Evolutionary conservation across 2,888 invertebrate species (phyloP).

Genomic region (Balanococcus diminutus): DNA sequence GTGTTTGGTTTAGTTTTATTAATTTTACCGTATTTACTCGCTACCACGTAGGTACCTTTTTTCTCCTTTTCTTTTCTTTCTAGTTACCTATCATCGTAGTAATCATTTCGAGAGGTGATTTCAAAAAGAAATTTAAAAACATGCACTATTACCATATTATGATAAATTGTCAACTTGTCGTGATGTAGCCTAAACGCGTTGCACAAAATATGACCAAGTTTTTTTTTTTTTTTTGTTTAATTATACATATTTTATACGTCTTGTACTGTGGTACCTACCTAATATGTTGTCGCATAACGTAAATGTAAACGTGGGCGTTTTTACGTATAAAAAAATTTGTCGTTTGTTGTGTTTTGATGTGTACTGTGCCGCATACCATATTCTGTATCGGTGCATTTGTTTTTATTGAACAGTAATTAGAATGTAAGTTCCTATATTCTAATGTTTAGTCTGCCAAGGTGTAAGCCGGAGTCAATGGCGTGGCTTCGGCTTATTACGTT

Average conservation of each 20-base stretch:
- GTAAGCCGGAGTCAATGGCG: too few relatives aligned
- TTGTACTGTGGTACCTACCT: too few relatives aligned
- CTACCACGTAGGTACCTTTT: background rate
- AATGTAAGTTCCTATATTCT: slow-evolving; percentile 9
- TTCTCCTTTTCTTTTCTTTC: background rate
- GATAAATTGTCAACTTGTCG: background rate
- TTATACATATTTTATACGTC: too few relatives aligned
- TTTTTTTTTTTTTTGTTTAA: background rate
- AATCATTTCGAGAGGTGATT: background rate
- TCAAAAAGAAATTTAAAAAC: background rate
- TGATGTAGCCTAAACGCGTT: background rate
- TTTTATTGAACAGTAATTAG: background rate
- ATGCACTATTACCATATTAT: background rate
- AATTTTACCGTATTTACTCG: background rate
- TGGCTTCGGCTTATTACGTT: background rate
- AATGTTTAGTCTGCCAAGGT: background rate
- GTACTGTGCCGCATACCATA: background rate
- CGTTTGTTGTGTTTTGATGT: background rate
- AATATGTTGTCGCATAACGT: background rate
- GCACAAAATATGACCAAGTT: slow-evolving; percentile 7
- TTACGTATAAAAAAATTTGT: background rate
- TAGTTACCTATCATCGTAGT: background rate
- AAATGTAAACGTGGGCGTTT: background rate
- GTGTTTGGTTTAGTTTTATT: background rate
- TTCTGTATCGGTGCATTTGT: background rate